phyloP scores from a whole-genome alignment of 2,797 vertebrate genomes.

The Muraenolepis orangiensis region DNA sequence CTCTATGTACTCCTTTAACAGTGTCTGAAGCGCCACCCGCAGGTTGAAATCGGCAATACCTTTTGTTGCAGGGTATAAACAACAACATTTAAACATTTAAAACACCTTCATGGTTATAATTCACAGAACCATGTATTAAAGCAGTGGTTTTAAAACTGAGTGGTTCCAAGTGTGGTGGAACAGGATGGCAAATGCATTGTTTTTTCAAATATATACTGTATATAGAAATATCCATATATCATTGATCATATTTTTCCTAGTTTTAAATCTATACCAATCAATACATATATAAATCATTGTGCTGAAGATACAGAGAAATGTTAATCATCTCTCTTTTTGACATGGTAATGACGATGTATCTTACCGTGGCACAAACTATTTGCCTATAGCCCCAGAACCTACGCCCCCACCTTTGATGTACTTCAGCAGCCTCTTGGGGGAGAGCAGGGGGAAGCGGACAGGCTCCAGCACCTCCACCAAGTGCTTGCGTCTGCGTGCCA shows the following conservation, averaged over 20 bases:
- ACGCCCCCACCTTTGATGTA: constrained; percentile 86
- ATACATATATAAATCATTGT: neutral
- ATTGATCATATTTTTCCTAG: no score
- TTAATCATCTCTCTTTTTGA: neutral
- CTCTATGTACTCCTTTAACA: constrained; percentile 95
- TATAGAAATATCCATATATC: no score
- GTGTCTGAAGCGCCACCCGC: constrained; percentile 93
- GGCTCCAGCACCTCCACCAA: constrained; percentile 92
- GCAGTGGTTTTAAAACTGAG: neutral
- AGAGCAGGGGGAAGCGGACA: constrained; percentile 89
- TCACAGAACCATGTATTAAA: neutral
- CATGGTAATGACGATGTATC: neutral
- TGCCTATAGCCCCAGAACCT: neutral
- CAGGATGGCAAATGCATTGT: neutral
- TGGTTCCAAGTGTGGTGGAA: neutral
- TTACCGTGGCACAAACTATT: neutral
- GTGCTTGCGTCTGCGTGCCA: constrained; percentile 85
- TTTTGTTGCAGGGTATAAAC: constrained; percentile 39
- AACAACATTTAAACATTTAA: neutral
- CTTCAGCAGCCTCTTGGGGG: constrained; percentile 90
- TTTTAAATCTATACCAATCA: no score
- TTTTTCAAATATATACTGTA: no score
- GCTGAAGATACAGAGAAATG: neutral
- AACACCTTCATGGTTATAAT: neutral
- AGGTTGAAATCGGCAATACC: constrained; percentile 94